A percentile compares a stretch with the other conserved stretches of the same genome.
Evolutionary conservation across 2,113 vertebrate genomes (phyloP).

Genomic region (Amphilophus citrinellus): DNA sequence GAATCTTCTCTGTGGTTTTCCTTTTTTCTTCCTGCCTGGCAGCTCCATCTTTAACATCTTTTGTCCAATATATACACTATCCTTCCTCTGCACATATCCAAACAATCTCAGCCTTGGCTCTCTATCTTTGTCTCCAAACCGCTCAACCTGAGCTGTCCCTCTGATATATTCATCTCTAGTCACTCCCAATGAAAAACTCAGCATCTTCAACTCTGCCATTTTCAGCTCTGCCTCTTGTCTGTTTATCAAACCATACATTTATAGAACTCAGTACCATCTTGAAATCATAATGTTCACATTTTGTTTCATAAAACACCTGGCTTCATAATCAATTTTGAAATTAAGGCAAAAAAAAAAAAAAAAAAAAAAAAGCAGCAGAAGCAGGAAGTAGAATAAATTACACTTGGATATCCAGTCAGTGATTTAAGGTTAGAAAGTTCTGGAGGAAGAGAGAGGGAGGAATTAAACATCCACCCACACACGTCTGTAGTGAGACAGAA

Average conservation of each 20-base stretch:
- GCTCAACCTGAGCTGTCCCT: not conserved
- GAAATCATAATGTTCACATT: not conserved
- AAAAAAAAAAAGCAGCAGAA: not conserved
- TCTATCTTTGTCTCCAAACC: not conserved
- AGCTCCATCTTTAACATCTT: not conserved
- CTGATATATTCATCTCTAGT: not conserved
- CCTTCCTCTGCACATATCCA: not conserved
- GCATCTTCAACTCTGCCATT: not conserved
- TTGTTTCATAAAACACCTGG: not conserved
- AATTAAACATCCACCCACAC: conserved; percentile 45
- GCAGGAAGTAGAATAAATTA: not conserved
- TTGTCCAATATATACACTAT: not conserved
- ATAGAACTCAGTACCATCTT: not conserved
- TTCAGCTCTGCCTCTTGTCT: not conserved
- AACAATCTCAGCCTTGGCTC: not conserved
- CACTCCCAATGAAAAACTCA: not conserved
- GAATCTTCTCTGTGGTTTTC: not conserved
- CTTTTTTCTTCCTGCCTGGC: not conserved
- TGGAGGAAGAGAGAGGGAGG: not conserved
- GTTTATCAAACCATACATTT: not conserved
- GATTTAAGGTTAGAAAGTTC: conserved; percentile 28
- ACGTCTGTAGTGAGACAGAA: conserved; percentile 20
- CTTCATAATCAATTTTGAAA: not conserved
- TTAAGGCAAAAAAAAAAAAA: not conserved
- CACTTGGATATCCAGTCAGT: conserved; percentile 8